Percentiles rank a stretch among this genome's conserved stretches.
These are phyloP conservation scores for Apocheima hispidaria DNA, from an alignment of 2,888 invertebrate species.

Conservation along the genomic window DNA sequence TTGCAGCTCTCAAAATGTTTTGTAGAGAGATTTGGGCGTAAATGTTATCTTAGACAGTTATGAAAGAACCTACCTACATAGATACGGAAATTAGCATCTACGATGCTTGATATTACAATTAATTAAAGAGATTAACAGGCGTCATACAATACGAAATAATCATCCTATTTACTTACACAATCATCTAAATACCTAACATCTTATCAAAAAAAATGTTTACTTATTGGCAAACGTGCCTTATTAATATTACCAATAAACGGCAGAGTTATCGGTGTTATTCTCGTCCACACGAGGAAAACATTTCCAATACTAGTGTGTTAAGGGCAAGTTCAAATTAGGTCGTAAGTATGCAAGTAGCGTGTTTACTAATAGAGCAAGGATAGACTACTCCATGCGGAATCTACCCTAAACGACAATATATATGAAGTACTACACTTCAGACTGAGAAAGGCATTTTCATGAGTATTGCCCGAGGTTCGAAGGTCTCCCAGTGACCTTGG, in stretches of 20 bases:
- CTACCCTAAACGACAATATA: slow-evolving; percentile 48
- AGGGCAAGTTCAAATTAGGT: slow-evolving; percentile 53
- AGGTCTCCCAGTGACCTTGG: slow-evolving; percentile 49
- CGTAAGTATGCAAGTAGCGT: slow-evolving; percentile 61
- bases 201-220: slow-evolving; percentile 29
- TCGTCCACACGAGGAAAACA: slow-evolving; percentile 52
- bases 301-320: slow-evolving; percentile 54
- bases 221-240: slow-evolving; percentile 22
- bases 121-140: slow-evolving; percentile 14
- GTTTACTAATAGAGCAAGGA: slow-evolving; percentile 57
- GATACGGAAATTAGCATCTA: no score
- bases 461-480: slow-evolving; percentile 47
- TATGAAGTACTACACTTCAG: slow-evolving; percentile 55
- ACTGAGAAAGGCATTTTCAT: slow-evolving; percentile 57
- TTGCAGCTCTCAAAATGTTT: no score
- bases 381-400: slow-evolving; percentile 49
- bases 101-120: neutral
- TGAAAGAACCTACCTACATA: neutral
- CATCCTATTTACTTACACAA: slow-evolving; percentile 22
- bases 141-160: slow-evolving; percentile 16
- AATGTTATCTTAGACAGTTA: no score
- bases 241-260: slow-evolving; percentile 28
- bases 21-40: no score
- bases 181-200: slow-evolving; percentile 17
- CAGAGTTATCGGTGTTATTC: slow-evolving; percentile 42